These are phyloP conservation scores for Rhaphigaster nebulosa DNA, from an alignment of 2,888 invertebrate genomes.

Conservation along the genomic window DNA sequence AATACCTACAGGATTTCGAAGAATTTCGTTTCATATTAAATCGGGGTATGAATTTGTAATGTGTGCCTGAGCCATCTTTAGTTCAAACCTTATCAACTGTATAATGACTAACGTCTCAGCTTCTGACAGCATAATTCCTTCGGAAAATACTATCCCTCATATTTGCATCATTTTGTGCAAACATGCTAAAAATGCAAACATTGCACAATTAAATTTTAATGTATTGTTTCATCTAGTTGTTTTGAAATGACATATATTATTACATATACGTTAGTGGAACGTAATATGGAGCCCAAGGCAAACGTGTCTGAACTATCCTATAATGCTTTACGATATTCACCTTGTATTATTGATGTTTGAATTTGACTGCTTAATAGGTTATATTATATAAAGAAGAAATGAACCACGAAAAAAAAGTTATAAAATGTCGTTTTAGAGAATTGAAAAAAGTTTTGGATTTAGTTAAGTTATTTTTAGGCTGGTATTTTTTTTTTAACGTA, in stretches of 20 bases:
- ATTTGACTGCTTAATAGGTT: too few relatives aligned
- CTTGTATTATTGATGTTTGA: too few relatives aligned
- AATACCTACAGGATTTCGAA: not conserved
- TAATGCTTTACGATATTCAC: not conserved
- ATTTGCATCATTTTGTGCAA: constrained; percentile 11
- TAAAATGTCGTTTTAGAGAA: too few relatives aligned
- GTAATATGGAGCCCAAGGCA: not conserved
- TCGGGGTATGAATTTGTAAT: constrained; percentile 4
- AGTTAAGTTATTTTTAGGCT: too few relatives aligned
- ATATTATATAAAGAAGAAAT: too few relatives aligned
- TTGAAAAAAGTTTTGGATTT: too few relatives aligned
- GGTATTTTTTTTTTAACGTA: too few relatives aligned
- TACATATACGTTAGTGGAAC: not conserved
- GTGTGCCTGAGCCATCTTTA: not conserved
- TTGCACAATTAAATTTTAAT: not conserved
- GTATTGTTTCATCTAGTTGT: not conserved
- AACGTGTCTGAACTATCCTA: not conserved
- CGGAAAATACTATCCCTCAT: not conserved
- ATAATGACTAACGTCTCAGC: not conserved
- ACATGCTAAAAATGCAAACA: not conserved
- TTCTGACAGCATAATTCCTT: not conserved
- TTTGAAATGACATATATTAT: not conserved
- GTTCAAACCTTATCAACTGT: not conserved
- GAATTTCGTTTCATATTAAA: constrained; percentile 8
- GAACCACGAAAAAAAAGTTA: too few relatives aligned